phyloP scores from a whole-genome alignment of 2,113 vertebrate genomes.

The Cinclus mexicanus region DNA sequence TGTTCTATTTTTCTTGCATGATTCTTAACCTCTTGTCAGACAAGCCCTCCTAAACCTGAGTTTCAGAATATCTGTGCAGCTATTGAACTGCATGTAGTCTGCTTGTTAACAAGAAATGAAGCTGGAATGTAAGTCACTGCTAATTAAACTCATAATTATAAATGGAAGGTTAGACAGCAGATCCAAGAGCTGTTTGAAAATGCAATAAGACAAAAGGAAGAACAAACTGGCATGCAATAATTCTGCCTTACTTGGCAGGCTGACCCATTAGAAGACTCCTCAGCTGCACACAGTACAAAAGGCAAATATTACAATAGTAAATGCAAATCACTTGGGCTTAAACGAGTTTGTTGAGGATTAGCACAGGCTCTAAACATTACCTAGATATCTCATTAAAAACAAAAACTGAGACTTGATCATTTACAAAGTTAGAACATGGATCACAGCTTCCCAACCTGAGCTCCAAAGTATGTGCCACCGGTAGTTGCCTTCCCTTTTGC shows the following conservation, averaged over 20 bases:
- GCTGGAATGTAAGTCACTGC: slow-evolving; percentile 39
- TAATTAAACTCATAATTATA: slow-evolving; percentile 64
- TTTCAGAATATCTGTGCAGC: neutral
- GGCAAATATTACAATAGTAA: neutral
- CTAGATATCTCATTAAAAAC: neutral
- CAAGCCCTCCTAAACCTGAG: neutral
- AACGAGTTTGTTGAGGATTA: neutral
- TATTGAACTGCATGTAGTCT: neutral
- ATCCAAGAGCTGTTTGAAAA: slow-evolving; percentile 9
- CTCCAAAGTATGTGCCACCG: neutral
- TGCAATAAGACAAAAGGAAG: neutral
- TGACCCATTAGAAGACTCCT: neutral
- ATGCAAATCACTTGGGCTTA: neutral
- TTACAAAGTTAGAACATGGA: neutral
- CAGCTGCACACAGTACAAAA: neutral
- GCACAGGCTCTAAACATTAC: neutral
- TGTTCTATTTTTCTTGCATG: neutral
- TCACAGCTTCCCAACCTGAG: neutral
- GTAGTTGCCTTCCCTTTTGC: neutral
- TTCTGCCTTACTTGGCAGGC: neutral
- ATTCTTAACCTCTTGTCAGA: slow-evolving; percentile 8
- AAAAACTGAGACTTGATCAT: neutral
- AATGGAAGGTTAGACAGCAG: slow-evolving; percentile 32
- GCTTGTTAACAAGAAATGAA: slow-evolving; percentile 59
- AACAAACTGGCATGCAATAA: neutral